These are phyloP conservation scores for Apodemus agrarius DNA, from an alignment of 2,797 vertebrate genomes.

Conservation along the genomic window DNA sequence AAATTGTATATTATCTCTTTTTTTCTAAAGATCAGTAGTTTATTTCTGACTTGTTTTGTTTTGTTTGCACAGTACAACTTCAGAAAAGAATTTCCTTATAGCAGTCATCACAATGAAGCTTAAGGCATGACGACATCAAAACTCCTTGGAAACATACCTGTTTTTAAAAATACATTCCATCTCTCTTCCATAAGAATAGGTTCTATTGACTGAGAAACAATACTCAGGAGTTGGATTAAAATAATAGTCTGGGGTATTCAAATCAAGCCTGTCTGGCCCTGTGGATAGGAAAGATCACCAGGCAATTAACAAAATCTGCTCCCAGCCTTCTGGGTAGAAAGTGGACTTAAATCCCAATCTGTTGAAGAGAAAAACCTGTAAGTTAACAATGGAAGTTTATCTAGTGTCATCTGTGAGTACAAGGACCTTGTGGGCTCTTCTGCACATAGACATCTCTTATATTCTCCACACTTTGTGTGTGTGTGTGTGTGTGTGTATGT, in stretches of 20 bases:
- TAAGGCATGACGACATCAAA: background rate
- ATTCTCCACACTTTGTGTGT: background rate
- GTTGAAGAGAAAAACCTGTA: background rate
- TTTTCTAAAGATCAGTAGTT: background rate
- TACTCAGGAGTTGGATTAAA: background rate
- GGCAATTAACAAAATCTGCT: background rate
- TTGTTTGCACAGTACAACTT: background rate
- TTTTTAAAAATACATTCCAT: background rate
- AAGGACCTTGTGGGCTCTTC: background rate
- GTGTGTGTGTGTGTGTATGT: background rate
- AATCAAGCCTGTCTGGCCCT: background rate
- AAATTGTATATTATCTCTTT: constrained; percentile 55
- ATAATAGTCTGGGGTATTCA: background rate
- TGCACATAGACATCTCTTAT: background rate
- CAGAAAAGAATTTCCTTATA: background rate
- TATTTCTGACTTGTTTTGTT: background rate
- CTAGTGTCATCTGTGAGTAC: background rate
- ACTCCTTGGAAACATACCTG: background rate
- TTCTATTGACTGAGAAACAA: background rate
- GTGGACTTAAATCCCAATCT: background rate
- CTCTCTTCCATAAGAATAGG: background rate
- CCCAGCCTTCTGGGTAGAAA: background rate
- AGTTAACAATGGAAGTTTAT: background rate
- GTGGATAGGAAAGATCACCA: background rate
- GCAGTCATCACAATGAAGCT: background rate